These are phyloP conservation scores for Cirrhinus mrigala DNA, from an alignment of 2,797 vertebrate genomes.

Conservation along the genomic window DNA sequence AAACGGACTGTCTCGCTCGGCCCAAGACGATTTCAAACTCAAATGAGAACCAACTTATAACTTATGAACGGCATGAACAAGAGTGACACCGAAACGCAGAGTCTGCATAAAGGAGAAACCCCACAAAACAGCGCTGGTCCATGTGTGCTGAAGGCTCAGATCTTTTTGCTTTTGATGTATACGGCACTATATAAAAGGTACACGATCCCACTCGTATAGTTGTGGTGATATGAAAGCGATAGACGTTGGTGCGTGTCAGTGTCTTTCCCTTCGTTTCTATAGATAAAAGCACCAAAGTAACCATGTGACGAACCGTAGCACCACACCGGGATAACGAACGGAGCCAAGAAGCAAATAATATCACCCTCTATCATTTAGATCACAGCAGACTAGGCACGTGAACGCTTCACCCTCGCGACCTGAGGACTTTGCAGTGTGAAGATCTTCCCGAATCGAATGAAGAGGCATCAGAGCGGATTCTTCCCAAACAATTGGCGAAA, in stretches of 20 bases:
- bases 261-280: background rate
- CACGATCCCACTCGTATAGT: constrained; percentile 42
- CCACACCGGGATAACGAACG: constrained; percentile 53
- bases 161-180: constrained; percentile 41
- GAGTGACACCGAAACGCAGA: constrained; percentile 28
- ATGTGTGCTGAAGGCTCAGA: constrained; percentile 47
- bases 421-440: constrained; percentile 57
- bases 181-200: constrained; percentile 37
- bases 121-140: constrained; percentile 37
- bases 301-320: constrained; percentile 52
- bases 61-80: constrained; percentile 13
- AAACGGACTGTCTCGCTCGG: constrained; percentile 23
- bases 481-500: constrained; percentile 31
- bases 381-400: constrained; percentile 58
- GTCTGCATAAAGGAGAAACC: constrained; percentile 38
- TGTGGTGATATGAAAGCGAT: constrained; percentile 44
- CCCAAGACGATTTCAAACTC: constrained; percentile 20
- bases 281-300: constrained; percentile 44
- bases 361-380: constrained; percentile 46
- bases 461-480: constrained; percentile 38
- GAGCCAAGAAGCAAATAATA: constrained; percentile 49
- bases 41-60: constrained; percentile 28
- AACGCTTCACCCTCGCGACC: constrained; percentile 48
- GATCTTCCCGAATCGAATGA: constrained; percentile 38
- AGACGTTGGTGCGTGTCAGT: constrained; percentile 9